phyloP scores from a whole-genome alignment of 2,797 vertebrate species.

The Fistularia tabacaria region DNA sequence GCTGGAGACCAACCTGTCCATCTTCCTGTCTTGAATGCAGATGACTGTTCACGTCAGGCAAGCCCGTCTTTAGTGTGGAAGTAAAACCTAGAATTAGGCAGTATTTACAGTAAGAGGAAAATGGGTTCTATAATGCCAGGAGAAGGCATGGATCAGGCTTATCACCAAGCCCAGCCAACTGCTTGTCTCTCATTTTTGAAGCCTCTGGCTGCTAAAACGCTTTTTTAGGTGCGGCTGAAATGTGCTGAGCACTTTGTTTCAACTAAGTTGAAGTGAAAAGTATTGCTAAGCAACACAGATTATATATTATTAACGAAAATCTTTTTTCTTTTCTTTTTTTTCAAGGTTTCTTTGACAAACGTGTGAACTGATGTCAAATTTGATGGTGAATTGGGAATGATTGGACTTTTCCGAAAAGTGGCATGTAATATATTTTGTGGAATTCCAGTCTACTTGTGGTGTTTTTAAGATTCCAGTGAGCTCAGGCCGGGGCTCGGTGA shows the following conservation, averaged over 20 bases:
- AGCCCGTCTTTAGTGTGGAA: constrained; percentile 22
- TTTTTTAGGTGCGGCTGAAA: constrained; percentile 33
- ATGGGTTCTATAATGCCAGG: constrained; percentile 39
- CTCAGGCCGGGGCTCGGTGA: too few species aligned
- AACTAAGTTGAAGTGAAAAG: constrained; percentile 35
- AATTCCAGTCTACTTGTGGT: too few species aligned
- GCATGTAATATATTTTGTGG: too few species aligned
- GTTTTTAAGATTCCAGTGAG: too few species aligned
- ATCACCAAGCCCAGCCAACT: constrained; percentile 52
- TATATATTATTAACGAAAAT: constrained; percentile 25
- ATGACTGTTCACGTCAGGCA: constrained; percentile 17
- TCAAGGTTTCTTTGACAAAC: constrained; percentile 14
- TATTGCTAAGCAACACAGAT: constrained; percentile 37
- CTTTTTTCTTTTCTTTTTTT: constrained; percentile 37
- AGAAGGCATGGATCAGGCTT: constrained; percentile 48
- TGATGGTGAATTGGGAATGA: too few species aligned
- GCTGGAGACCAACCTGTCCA: too few species aligned
- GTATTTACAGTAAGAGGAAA: constrained; percentile 41
- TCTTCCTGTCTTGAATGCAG: constrained; percentile 7
- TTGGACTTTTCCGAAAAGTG: too few species aligned
- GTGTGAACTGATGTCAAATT: neutral
- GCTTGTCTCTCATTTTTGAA: constrained; percentile 56
- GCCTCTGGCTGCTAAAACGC: constrained; percentile 34
- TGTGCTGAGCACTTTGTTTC: constrained; percentile 51
- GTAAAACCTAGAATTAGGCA: constrained; percentile 52